Percentiles rank a stretch among this genome's conserved stretches.
Evolutionary conservation across 2,888 invertebrate genomes (phyloP).

Genomic region (Hemicrepidius hirtus): DNA sequence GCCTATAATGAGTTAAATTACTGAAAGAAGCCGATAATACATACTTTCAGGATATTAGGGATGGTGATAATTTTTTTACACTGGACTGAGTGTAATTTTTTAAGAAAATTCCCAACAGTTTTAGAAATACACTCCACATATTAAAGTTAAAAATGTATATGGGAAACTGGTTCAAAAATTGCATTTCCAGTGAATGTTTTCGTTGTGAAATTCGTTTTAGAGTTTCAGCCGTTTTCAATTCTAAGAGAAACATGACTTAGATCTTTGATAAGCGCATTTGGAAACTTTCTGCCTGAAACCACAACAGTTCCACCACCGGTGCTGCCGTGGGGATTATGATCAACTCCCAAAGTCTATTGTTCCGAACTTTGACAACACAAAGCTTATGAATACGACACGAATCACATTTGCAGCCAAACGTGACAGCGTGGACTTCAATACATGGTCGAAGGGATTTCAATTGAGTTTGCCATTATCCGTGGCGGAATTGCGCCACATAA

Average conservation of each 20-base stretch:
- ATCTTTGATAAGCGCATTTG: constrained; percentile 44
- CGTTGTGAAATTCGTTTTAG: too few relatives aligned
- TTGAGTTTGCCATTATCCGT: constrained; percentile 40
- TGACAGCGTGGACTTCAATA: constrained; percentile 43
- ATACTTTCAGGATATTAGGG: too few relatives aligned
- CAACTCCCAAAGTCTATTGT: constrained; percentile 45
- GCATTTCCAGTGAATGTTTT: too few relatives aligned
- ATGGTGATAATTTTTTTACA: too few relatives aligned
- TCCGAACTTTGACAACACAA: constrained; percentile 42
- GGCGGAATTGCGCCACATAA: constrained; percentile 40
- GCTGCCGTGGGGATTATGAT: constrained; percentile 44
- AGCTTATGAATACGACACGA: constrained; percentile 47
- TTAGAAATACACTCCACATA: too few relatives aligned
- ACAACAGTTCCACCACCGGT: constrained; percentile 37
- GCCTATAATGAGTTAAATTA: too few relatives aligned
- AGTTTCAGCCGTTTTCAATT: background rate
- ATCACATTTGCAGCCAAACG: constrained; percentile 46
- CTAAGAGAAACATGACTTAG: constrained; percentile 29
- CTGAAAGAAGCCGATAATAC: too few relatives aligned
- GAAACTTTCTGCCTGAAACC: constrained; percentile 41
- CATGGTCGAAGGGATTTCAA: constrained; percentile 43
- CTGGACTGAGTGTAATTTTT: too few relatives aligned
- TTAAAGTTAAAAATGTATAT: too few relatives aligned
- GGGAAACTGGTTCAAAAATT: too few relatives aligned
- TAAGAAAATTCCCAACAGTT: too few relatives aligned